A percentile compares a stretch with the other conserved stretches of the same genome.
phyloP scores from a whole-genome alignment of 2,113 vertebrate species.

The Pithys albifrons region DNA sequence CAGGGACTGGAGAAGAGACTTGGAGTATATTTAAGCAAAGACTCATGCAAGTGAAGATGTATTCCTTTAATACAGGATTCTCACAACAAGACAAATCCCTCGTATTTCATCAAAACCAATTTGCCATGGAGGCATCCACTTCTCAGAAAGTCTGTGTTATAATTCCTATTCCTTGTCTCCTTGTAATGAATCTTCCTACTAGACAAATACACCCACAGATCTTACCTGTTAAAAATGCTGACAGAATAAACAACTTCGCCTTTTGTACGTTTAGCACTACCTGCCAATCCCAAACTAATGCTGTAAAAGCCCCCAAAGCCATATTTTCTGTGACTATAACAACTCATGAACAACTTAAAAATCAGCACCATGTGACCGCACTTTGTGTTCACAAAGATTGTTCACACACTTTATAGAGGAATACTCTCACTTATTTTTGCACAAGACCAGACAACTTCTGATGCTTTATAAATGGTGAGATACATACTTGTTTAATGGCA shows the following conservation, averaged over 20 bases:
- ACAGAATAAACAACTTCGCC: neutral
- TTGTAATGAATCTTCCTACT: neutral
- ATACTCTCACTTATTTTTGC: neutral
- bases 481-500: slow-evolving; percentile 75
- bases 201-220: neutral
- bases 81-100: neutral
- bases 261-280: neutral
- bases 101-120: neutral
- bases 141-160: neutral
- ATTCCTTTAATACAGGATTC: neutral
- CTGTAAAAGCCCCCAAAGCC: neutral
- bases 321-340: neutral
- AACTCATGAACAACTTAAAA: neutral
- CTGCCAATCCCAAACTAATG: neutral
- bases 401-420: neutral
- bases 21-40: neutral
- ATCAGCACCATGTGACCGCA: neutral
- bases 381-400: neutral
- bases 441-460: neutral
- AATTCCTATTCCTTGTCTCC: neutral
- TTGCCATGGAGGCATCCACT: neutral
- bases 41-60: neutral
- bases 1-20: neutral
- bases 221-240: neutral
- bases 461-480: neutral